phyloP scores from a whole-genome alignment of 2,113 vertebrate genomes.

The Oryzias woworae region DNA sequence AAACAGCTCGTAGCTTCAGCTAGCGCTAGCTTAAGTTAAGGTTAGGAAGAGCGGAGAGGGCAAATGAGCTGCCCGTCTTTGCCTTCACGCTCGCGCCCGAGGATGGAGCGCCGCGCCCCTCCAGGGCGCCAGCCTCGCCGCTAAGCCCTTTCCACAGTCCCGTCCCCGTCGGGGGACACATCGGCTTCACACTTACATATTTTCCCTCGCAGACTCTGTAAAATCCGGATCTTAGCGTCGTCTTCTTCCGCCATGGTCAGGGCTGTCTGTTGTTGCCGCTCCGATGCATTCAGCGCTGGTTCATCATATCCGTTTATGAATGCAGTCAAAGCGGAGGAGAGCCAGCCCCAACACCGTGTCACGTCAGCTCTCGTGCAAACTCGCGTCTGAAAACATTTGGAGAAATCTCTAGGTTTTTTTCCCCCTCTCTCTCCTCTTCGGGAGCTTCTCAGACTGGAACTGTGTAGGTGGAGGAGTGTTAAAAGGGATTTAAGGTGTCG shows the following conservation, averaged over 20 bases:
- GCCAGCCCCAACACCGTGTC: constrained; percentile 72
- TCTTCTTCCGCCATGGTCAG: constrained; percentile 84
- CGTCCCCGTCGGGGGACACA: background rate
- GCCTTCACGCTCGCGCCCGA: constrained; percentile 42
- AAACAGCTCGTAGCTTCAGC: constrained; percentile 30
- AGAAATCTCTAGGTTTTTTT: constrained; percentile 18
- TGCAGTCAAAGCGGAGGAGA: constrained; percentile 61
- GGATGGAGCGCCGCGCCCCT: constrained; percentile 74
- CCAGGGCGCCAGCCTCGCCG: constrained; percentile 48
- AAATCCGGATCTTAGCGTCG: constrained; percentile 80
- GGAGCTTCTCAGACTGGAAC: background rate
- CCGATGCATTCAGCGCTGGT: constrained; percentile 72
- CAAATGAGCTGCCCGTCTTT: constrained; percentile 37
- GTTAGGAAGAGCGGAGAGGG: constrained; percentile 35
- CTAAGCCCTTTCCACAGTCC: constrained; percentile 20
- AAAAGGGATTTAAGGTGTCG: constrained; percentile 22
- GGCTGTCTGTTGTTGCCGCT: constrained; percentile 62
- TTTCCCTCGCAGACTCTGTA: constrained; percentile 86
- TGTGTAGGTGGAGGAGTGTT: constrained; percentile 25
- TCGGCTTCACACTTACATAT: constrained; percentile 82
- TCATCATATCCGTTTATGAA: constrained; percentile 81
- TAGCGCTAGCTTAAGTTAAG: constrained; percentile 65
- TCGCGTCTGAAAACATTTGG: constrained; percentile 22
- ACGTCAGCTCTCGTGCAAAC: constrained; percentile 51
- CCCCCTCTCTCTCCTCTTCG: too few species aligned